Conservation (phyloP, 1,140 invertebrate genomes). For the Procambarus virginalis region DNA sequence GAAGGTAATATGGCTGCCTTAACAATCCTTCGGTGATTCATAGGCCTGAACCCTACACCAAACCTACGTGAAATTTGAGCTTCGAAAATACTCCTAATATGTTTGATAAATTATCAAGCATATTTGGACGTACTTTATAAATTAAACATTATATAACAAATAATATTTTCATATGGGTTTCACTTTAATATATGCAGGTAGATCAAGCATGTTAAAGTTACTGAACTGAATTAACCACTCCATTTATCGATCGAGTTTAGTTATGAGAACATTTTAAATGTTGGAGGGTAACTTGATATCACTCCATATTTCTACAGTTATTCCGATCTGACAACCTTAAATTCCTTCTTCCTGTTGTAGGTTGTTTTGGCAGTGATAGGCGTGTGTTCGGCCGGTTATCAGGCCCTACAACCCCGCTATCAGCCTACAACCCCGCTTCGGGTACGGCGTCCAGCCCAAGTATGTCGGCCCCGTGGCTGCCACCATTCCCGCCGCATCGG, state of each 20-base stretch:
- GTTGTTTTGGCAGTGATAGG: constrained; percentile 50
- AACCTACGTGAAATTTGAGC: too few relatives aligned
- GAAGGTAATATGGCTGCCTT: neutral
- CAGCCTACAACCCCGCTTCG: constrained; percentile 26
- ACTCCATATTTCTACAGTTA: neutral
- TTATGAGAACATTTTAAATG: neutral
- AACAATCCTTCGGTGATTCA: neutral
- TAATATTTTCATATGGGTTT: neutral
- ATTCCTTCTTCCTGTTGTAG: neutral
- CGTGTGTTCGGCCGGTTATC: constrained; percentile 16
- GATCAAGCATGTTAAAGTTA: neutral
- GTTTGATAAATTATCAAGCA: too few relatives aligned
- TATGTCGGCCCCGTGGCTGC: constrained; percentile 1
- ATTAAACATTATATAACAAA: too few relatives aligned
- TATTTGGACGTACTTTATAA: too few relatives aligned
- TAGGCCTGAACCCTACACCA: too few relatives aligned
- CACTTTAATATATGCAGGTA: neutral
- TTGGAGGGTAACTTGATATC: neutral
- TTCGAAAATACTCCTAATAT: too few relatives aligned
- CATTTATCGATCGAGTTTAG: too few relatives aligned
- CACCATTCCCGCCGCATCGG: neutral
- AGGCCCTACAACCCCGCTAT: constrained; percentile 7
- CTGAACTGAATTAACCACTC: too few relatives aligned
- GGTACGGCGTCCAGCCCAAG: constrained; percentile 10
- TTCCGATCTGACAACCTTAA: neutral